Evolutionary conservation across 2,113 vertebrate genomes (phyloP), one percentile per base, ranked within the genome.

Genomic region (Isichthys henryi): DNA sequence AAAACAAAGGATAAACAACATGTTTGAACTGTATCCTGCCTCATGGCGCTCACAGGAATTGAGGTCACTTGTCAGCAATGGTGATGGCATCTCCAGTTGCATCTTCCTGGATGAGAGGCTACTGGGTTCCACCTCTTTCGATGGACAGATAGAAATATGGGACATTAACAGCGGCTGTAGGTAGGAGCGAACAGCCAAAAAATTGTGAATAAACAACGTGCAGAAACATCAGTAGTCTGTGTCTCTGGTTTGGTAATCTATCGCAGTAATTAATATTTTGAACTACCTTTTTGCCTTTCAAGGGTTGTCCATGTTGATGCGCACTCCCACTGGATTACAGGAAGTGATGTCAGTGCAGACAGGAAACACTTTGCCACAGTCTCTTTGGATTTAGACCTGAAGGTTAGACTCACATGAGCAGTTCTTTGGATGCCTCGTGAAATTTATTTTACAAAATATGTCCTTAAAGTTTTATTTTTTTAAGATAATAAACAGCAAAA

Each of bases 71-170:
- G 92, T 95, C 86, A 97, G 96, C 91, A 94, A 93, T 92, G 96
- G 96, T 52, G 97, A 97, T 2, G 97, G 97, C 35, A 92, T 98
- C 90, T 97, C 97, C 0, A 95, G 95, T 31, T 97, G 96, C 2
- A 84, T 92, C 0, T 97, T 97, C 88, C 92, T 97, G 66, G 94
- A 93, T 0, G 95, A 96, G 5, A 89, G 43, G 0, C 53, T 89
- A 10, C 91, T 98, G 1, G 96, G 94, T 21, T 94, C 97, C 0
- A 96, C 96, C n/a, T 96, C 97, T 7, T 97, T 95, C 8, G 93
- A 96, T 0, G 97, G 97, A 27, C 94, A 92, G 27, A 91, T 98
- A 56, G 97, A 98, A 91, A 91, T 96, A 21, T 98, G 97, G 97
- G 96, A 97, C 90, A 88, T 96, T 6, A 90, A 83, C 49, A 96